A percentile compares a stretch with the other conserved stretches of the same genome.
These are phyloP conservation scores for Zaprionus inermis DNA, from an alignment of 1,140 invertebrate species.

Conservation along the genomic window DNA sequence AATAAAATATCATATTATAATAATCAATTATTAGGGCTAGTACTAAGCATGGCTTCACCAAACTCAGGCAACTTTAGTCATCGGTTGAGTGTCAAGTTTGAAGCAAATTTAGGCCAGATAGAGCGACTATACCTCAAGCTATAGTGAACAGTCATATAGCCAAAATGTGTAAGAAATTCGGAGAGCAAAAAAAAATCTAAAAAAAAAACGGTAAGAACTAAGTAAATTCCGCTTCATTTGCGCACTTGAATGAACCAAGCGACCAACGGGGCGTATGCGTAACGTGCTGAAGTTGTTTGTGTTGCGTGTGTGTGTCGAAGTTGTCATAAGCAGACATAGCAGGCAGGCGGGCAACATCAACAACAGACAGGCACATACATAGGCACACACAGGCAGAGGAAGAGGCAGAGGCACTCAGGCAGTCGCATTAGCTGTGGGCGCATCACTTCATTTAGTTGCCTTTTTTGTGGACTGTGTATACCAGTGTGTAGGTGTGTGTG, in stretches of 20 bases:
- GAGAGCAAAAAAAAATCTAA: background rate
- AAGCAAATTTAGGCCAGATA: too few relatives aligned
- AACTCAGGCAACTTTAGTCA: too few relatives aligned
- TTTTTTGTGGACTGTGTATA: slow-evolving; percentile 14
- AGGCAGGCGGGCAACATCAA: slow-evolving; percentile 7
- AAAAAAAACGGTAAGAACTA: background rate
- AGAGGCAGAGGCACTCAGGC: background rate
- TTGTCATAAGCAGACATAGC: slow-evolving; percentile 1
- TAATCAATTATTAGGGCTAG: background rate
- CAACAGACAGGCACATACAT: background rate
- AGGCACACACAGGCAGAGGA: background rate
- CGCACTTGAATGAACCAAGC: background rate
- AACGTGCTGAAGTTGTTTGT: slow-evolving; percentile 17
- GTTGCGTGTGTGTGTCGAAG: background rate
- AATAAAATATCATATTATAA: too few relatives aligned
- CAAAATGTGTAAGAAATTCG: background rate
- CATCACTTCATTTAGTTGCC: slow-evolving; percentile 29
- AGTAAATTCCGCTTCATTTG: slow-evolving; percentile 2
- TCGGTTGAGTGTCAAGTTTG: too few relatives aligned
- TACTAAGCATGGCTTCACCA: too few relatives aligned
- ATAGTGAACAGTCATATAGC: too few relatives aligned
- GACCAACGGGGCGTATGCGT: slow-evolving; percentile 24
- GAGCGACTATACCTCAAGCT: background rate
- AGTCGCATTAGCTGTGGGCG: slow-evolving; percentile 14
- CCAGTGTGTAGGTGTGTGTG: background rate